These are phyloP conservation scores for Ranitomeya variabilis DNA, from an alignment of 2,113 vertebrate genomes.

Conservation along the genomic window DNA sequence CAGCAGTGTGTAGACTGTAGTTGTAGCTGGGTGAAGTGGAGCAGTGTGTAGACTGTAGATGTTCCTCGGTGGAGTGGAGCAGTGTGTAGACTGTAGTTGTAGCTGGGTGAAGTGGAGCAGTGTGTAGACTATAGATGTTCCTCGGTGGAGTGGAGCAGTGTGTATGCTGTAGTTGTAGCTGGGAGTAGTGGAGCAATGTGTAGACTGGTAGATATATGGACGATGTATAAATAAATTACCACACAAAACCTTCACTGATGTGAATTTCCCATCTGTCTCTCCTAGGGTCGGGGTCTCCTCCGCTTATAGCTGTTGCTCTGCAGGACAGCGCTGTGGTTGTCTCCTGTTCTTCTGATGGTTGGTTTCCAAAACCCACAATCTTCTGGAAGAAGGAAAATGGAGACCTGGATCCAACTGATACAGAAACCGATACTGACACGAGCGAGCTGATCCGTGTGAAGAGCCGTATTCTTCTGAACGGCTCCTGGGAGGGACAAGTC, in stretches of 20 bases:
- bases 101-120: too few relatives aligned
- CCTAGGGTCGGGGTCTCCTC: conserved; percentile 21
- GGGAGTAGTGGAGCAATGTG: background rate
- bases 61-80: too few relatives aligned
- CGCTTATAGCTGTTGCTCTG: conserved; percentile 4
- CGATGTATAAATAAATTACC: too few relatives aligned
- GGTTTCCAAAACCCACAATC: conserved; percentile 45
- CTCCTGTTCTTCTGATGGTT: conserved; percentile 39
- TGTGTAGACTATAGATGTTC: too few relatives aligned
- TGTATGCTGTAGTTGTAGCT: too few relatives aligned
- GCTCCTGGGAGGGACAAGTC: background rate
- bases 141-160: too few relatives aligned
- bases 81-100: too few relatives aligned
- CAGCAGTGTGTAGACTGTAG: too few relatives aligned
- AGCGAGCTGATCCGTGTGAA: background rate
- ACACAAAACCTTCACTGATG: too few relatives aligned
- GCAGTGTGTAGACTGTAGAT: too few relatives aligned
- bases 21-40: too few relatives aligned
- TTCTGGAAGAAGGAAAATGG: conserved; percentile 17
- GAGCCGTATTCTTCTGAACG: background rate
- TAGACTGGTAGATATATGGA: background rate
- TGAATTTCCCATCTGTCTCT: background rate
- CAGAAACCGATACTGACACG: background rate
- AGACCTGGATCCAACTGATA: background rate
- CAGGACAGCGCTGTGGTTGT: conserved; percentile 25